Percentiles rank a stretch among this genome's conserved stretches.
These are phyloP conservation scores for Mus spretus DNA, from an alignment of 2,797 vertebrate genomes.

Conservation along the genomic window DNA sequence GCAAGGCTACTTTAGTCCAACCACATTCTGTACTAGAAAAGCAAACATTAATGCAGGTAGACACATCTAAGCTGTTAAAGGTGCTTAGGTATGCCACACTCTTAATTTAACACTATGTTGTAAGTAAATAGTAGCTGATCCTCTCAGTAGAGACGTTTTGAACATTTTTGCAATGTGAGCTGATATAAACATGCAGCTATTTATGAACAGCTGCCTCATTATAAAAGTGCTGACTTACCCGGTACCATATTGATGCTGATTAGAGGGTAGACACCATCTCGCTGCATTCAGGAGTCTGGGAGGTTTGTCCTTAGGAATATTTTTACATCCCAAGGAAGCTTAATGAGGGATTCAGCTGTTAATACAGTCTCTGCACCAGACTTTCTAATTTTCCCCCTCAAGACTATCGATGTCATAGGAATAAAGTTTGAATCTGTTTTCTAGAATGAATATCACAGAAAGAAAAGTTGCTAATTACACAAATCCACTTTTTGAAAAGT, in stretches of 20 bases:
- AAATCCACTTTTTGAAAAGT: constrained; percentile 41
- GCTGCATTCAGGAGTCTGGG: constrained; percentile 15
- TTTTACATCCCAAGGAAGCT: constrained; percentile 50
- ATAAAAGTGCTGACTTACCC: constrained; percentile 76
- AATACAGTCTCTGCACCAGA: constrained; percentile 28
- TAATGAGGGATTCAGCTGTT: constrained; percentile 52
- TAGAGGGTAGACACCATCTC: constrained; percentile 69
- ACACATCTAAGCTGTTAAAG: background rate
- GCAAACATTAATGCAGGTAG: background rate
- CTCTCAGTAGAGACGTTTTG: constrained; percentile 46
- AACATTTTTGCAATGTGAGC: constrained; percentile 51
- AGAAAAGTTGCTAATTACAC: constrained; percentile 68
- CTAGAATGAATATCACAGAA: constrained; percentile 37
- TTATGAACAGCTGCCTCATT: constrained; percentile 79
- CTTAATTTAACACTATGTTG: constrained; percentile 62
- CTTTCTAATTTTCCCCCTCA: constrained; percentile 46
- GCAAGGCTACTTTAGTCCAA: background rate
- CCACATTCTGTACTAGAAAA: background rate
- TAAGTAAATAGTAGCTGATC: constrained; percentile 64
- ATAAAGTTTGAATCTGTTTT: constrained; percentile 51
- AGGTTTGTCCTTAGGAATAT: constrained; percentile 62
- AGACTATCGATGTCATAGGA: constrained; percentile 53
- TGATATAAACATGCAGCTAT: constrained; percentile 72
- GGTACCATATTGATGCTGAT: constrained; percentile 74
- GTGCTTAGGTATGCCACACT: background rate